Evolutionary conservation across 37 sponge, comb jelly and placozoan species (phyloP), one percentile per base, ranked within the genome.

Genomic region (Chondrosia reniformis): DNA sequence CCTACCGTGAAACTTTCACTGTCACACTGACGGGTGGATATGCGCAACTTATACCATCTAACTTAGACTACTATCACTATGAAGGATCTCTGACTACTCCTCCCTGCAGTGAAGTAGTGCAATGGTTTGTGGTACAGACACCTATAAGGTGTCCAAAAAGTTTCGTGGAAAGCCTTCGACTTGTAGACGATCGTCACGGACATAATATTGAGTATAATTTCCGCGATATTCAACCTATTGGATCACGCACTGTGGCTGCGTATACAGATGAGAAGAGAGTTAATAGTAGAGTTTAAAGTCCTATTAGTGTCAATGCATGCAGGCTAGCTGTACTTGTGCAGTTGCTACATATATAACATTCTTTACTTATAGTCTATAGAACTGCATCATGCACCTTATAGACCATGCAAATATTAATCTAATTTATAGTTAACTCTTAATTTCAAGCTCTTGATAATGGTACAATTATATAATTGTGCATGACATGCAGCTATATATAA

Each of bases 71-170:
- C 55, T 88, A 67, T 34, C 33, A 80, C 77, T 88, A 84, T 49
- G 63, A 75, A 42, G 89, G 89, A 0, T 88, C 89, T 2, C 85
- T 89, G 19, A 89, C 89, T 15, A 84, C 85, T 28, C 89, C 89
- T 0, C 64, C 36, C 0, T 89, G 82, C 65, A 54, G 25, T 61
- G 89, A 89, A 32, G 37, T 21, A 28, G 89, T 89, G 40, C 84
- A 84, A 32, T 89, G 89, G 89, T 81, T 89, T 71, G 85, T 89
- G 36, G 33, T 89, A 39, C 46, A 78, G 36, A 30, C 76, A 17
- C 28, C 78, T 0, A 81, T 89, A 36, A n/a, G 22, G 0, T 63
- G 80, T 10, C 89, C 89, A 13, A 33, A 0, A 2, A 66, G 1
- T 0, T 56, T 74, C 42, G 58, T 89, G 34, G 58, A 67, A 24